phyloP scores from a whole-genome alignment of 2,888 invertebrate genomes.

The Eupithecia abbreviata region DNA sequence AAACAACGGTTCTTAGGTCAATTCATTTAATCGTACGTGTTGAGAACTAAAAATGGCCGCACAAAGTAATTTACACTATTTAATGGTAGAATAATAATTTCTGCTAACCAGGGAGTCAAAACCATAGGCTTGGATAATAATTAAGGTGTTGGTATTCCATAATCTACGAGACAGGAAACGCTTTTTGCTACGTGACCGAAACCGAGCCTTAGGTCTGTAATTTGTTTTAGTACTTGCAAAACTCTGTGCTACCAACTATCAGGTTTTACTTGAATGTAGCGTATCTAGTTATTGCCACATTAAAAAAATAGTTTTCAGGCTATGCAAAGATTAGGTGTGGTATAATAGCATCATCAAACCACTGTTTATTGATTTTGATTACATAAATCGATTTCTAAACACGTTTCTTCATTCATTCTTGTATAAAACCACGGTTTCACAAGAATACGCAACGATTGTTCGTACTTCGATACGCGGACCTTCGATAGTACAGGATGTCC shows the following conservation, averaged over 20 bases:
- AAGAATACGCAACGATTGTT: constrained; percentile 27
- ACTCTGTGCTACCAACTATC: not conserved
- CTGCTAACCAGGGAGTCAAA: not conserved
- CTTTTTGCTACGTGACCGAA: not conserved
- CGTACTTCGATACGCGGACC: constrained; percentile 9
- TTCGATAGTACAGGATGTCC: constrained; percentile 28
- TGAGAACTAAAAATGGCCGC: too few relatives aligned
- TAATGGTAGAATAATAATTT: too few relatives aligned
- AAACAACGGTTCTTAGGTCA: not conserved
- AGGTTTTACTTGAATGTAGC: not conserved
- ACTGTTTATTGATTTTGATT: constrained; percentile 10
- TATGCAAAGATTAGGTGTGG: not conserved
- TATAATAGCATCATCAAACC: constrained; percentile 10
- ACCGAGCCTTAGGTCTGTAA: not conserved
- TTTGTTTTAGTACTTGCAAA: constrained; percentile 1
- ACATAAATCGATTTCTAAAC: constrained; percentile 21
- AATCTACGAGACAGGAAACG: not conserved
- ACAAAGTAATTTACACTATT: too few relatives aligned
- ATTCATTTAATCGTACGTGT: not conserved
- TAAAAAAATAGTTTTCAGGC: not conserved
- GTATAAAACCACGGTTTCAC: constrained; percentile 25
- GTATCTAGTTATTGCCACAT: not conserved
- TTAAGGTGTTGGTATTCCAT: not conserved
- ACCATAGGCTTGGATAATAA: not conserved
- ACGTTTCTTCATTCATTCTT: constrained; percentile 19